Conservation (phyloP, 2,113 vertebrate genomes). For the Gobiocypris rarus region DNA sequence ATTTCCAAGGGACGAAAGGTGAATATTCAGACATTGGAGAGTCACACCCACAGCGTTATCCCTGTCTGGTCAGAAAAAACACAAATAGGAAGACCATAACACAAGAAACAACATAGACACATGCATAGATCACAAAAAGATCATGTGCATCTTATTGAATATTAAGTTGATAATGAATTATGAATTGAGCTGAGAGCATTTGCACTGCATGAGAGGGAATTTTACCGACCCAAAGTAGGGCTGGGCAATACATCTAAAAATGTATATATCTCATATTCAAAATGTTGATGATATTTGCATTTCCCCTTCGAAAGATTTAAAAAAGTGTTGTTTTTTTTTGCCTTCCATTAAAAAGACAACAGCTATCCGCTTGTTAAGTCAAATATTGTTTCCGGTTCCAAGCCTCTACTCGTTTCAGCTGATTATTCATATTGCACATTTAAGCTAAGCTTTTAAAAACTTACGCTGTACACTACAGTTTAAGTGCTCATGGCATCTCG, state of each 20-base stretch:
- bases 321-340: background rate
- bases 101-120: conserved; percentile 9
- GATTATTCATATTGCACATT: no score
- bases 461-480: no score
- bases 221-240: background rate
- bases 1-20: conserved; percentile 54
- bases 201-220: background rate
- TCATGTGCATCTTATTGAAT: conserved; percentile 34
- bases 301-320: background rate
- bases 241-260: background rate
- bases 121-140: background rate
- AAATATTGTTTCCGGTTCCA: no score
- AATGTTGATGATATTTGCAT: background rate
- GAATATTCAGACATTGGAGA: conserved; percentile 47
- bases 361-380: background rate
- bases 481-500: no score
- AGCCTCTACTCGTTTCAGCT: no score
- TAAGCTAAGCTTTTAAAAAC: no score
- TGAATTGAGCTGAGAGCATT: background rate
- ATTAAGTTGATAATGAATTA: conserved; percentile 25
- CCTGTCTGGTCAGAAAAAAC: conserved; percentile 28
- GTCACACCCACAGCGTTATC: conserved; percentile 41
- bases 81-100: conserved; percentile 28
- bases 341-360: background rate
- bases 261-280: background rate